Evolutionary conservation across 1,140 invertebrate species (phyloP), one percentile per base, ranked within the genome.

Genomic region (Nephotettix cincticeps): DNA sequence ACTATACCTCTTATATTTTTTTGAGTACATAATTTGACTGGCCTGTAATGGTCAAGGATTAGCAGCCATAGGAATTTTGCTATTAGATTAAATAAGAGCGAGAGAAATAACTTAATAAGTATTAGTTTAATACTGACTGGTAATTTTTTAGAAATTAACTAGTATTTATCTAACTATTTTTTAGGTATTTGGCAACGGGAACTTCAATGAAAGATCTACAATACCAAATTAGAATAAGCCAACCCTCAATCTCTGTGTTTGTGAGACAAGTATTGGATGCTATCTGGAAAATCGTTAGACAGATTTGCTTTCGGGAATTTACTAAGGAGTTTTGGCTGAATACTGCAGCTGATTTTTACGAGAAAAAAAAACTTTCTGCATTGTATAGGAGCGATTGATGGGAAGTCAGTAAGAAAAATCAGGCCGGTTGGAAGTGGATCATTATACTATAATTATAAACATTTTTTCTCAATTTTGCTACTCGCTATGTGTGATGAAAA

Each of bases 361-460:
- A 21, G 30, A 32, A 36, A 30, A 21, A n/a, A 28, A 32, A 79
- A 83, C 77, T 83, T 84, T 76, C 83, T 83, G 11, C 76, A 80
- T 51, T 83, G 81, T 73, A 69, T 83, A 28, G 81, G 79, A 29
- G 80, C 80, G 1, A 74, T 85, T 13, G 81, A 84, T 77, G 81
- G 80, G 11, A 83, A 84, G 76, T 80, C 71, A 27, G 66, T 73
- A n/a, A 28, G 69, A 27, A 65, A 69, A 19, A 69, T 25, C n/a
- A 27, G 27, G 28, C 73, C 68, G 14, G 13, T 32, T 14, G 47
- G 71, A 29, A 54, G 61, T 25, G 72, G 72, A 58, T 71, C 65
- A 21, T 23, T 40, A 28, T 71, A 61, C 29, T 71, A 58, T 30
- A 73, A 73, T 28, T 77, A 71, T 51, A 73, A 73, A 69, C 17